Evolutionary conservation across 2,888 invertebrate genomes (phyloP), one percentile per base, ranked within the genome.

Genomic region (Ernsta delagoae): DNA sequence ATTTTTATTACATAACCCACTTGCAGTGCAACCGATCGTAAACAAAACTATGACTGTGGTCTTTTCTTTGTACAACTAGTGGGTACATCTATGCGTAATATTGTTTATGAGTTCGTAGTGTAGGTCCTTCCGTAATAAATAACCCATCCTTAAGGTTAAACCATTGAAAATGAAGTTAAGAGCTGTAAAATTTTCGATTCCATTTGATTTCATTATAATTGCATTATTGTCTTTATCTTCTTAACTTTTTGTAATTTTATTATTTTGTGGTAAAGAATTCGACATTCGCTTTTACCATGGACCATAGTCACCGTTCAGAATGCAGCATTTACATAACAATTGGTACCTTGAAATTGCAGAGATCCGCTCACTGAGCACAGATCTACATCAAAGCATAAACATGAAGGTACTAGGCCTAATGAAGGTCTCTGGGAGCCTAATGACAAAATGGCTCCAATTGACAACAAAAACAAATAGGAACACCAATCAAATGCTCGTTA

Each of bases 401-500:
- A 54, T 31, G 41, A 50, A 68, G 59, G 53, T 59, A 53, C 39
- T 16, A 59, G 53, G 45, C 62, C 45, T 68, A 68, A 68, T 68
- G 68, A 63, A 69, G 69, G 69, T 63, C 63, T 63, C 53, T 53
- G 59, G 50, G 62, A 63, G 53, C 39, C 69, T 69, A 69, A 69
- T 63, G 69, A 63, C 69, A 69, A 63, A 59, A 62, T 68, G 57
- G 53, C 43, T 43, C 57, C 53, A 65, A 70, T 68, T 69, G 74
- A 66, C 67, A 66, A 72, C 71, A 70, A 69, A 61, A 65, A 60
- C 34, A 43, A 65, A 76, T 77, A 71, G 41, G 74, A 75, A 64
- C 70, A 59, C 76, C 76, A 82, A 83, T 82, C 79, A 82, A 77
- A 81, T 74, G 71, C 79, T 81, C 82, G 75, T 80, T 79, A 80